Evolutionary conservation across 1,140 invertebrate genomes (phyloP), one percentile per base, ranked within the genome.

Genomic region (Ridgeia piscesae): DNA sequence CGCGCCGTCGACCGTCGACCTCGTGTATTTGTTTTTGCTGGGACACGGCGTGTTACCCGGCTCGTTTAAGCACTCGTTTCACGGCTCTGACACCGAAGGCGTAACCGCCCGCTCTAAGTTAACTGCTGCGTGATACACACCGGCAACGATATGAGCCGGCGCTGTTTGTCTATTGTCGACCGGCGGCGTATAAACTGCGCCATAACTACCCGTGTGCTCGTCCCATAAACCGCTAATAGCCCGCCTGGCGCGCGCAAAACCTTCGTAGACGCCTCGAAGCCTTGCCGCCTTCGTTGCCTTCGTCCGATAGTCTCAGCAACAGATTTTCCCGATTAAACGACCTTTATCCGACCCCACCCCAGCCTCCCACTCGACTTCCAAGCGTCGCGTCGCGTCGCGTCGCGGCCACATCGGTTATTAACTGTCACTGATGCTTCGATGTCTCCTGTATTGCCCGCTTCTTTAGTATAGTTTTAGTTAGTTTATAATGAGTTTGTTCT

Each of bases 161-260:
- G 58, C 58, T 27, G 58, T 77, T 8, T 77, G 58, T 77, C 58
- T 77, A 77, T 77, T 77, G 58, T 77, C 58, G 58, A 31, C 14
- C 58, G 58, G 11, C 58, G 27, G 58, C 58, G 58, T 77, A 21
- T 77, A 77, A 77, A 77, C 11, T 21, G 58, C 58, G 58, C 58
- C 58, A 77, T 77, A 77, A 77, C 58, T 17, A 77, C 58, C 58
- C 58, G 14, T 77, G 11, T 77, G 58, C 58, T 77, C 58, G 27
- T 77, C 58, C 58, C 58, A 77, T 77, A 77, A 77, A 77, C 58
- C 58, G 58, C 58, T 77, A 77, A 77, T 77, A 77, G 58, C 58
- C 27, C 58, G 58, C 58, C 58, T 77, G 58, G 58, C 58, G 58
- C 58, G 58, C 58, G 58, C 58, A 14, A 77, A 21, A 14, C 58